Evolutionary conservation across 1,140 invertebrate genomes (phyloP), one percentile per base, ranked within the genome.

Genomic region (Augochlora pura): DNA sequence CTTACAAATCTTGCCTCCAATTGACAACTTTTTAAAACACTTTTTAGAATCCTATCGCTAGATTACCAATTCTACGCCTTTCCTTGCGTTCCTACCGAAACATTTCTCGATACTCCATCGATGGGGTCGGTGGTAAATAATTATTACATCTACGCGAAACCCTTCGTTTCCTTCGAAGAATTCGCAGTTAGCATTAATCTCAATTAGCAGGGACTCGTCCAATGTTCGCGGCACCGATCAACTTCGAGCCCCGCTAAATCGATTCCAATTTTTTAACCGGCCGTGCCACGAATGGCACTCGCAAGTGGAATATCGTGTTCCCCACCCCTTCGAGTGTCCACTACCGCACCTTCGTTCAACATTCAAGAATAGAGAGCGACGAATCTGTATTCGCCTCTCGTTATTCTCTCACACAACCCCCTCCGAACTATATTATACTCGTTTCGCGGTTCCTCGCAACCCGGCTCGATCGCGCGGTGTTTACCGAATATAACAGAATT

Each of bases 71-170:
- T 2, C 2, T 52, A 16, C 18, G 49, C 2, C 5, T 52, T 52
- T 16, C 2, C 3, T 59, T 9, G 32, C 4, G 32, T 2, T 32
- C 32, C 32, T 32, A n/a, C n/a, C n/a, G n/a, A n/a, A n/a, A n/a
- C n/a, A n/a, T n/a, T n/a, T n/a, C n/a, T n/a, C n/a, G n/a, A n/a
- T n/a, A n/a, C n/a, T n/a, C n/a, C n/a, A n/a, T n/a, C n/a, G n/a
- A n/a, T n/a, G n/a, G n/a, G 32, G 32, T 70, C 52, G 39, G 82
- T 83, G 82, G 86, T 77, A 27, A 69, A 76, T 82, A 83, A 86
- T 88, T 87, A 88, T 86, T 86, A 80, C 84, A 76, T 86, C 77
- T 70, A 77, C 70, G 63, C 49, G 70, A 80, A 81, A 85, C 80
- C 83, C 81, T 77, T 25, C 76, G 69, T 76, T 84, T 81, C 67